phyloP scores from a whole-genome alignment of 2,888 invertebrate genomes.

The Scrobipalpa costella region DNA sequence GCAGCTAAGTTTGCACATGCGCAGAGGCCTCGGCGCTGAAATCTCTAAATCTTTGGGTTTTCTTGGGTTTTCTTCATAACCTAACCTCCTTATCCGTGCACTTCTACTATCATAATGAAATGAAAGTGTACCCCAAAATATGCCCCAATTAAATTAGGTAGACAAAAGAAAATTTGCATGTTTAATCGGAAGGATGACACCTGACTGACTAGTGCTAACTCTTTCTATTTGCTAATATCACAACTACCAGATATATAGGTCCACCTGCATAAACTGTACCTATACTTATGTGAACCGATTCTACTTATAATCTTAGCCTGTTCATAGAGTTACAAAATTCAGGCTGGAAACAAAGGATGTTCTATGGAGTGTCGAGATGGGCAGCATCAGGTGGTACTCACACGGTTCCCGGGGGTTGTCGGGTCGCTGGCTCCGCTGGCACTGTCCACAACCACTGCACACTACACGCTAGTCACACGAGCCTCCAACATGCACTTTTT shows the following conservation, averaged over 20 bases:
- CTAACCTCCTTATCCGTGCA: not conserved
- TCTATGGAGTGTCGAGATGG: not conserved
- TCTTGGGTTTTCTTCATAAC: not conserved
- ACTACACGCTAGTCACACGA: constrained; percentile 46
- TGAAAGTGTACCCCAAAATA: no score
- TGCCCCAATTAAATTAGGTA: not conserved
- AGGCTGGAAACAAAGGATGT: constrained; percentile 2
- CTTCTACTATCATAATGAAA: no score
- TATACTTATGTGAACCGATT: no score
- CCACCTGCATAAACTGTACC: no score
- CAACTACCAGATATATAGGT: not conserved
- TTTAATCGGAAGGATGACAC: not conserved
- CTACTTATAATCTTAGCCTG: no score
- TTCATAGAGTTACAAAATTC: not conserved
- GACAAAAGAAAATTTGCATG: not conserved
- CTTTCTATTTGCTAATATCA: constrained; percentile 36
- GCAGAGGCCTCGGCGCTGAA: constrained; percentile 43
- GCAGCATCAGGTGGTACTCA: constrained; percentile 52
- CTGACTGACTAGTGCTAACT: constrained; percentile 36
- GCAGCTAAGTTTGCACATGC: constrained; percentile 52
- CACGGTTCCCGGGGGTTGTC: constrained; percentile 49
- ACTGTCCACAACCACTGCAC: constrained; percentile 48
- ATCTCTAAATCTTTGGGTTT: constrained; percentile 34
- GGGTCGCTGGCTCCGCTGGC: constrained; percentile 45
- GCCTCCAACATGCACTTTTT: constrained; percentile 49